Percentiles rank a stretch among this genome's conserved stretches.
phyloP scores from a whole-genome alignment of 2,888 invertebrate genomes.

The Belgica antarctica region DNA sequence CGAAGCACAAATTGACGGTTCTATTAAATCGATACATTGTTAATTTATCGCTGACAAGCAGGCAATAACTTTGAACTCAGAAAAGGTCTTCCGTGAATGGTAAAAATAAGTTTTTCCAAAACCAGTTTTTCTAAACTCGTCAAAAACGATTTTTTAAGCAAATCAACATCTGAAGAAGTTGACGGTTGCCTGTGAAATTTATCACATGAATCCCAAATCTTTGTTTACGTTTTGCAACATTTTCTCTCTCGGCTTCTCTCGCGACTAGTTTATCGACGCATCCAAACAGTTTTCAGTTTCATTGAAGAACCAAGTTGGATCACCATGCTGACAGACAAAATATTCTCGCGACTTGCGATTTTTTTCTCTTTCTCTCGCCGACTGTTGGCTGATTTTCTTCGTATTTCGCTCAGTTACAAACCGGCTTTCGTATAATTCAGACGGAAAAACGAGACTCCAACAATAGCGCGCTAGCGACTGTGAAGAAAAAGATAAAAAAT shows the following conservation, averaged over 20 bases:
- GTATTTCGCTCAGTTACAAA: conserved; percentile 25
- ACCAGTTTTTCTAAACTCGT: not conserved
- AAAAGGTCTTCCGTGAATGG: not conserved
- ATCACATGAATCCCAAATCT: not conserved
- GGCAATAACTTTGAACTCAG: conserved; percentile 20
- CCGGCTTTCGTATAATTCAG: conserved; percentile 21
- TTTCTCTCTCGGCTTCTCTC: not conserved
- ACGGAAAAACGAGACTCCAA: conserved; percentile 15
- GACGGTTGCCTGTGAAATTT: not conserved
- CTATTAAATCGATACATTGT: conserved; percentile 13
- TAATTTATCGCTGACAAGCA: not conserved
- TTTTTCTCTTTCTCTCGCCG: not conserved
- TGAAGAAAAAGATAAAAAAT: conserved; percentile 11
- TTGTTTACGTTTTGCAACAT: conserved; percentile 1
- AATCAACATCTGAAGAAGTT: not conserved
- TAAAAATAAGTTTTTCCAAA: not conserved
- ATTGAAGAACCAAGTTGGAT: not conserved
- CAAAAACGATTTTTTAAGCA: not conserved
- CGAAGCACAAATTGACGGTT: not conserved
- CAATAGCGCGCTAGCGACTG: not conserved
- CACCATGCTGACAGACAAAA: conserved; percentile 13
- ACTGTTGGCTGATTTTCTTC: not conserved
- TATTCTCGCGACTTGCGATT: conserved; percentile 4
- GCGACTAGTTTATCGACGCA: not conserved
- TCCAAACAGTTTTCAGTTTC: not conserved